Evolutionary conservation across 2,113 vertebrate genomes (phyloP), one percentile per base, ranked within the genome.

Genomic region (Notothenia rossii): DNA sequence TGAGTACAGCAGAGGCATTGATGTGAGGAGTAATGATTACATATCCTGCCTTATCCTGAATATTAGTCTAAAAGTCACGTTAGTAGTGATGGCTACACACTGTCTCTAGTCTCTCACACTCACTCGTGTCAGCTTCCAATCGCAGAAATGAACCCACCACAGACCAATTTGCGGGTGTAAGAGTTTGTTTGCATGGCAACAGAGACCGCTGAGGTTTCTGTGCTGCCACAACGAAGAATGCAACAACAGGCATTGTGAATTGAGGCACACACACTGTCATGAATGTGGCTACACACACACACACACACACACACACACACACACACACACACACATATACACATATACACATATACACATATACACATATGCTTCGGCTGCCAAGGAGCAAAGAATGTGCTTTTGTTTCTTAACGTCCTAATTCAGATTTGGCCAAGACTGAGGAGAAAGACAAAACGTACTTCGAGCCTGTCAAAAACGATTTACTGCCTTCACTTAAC

Each of bases 221-320:
- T 67, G 75, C 68, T 74, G 73, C 88, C 83, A 58, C 86, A 68
- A 14, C 50, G 65, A 91, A 87, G 82, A 91, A 93, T 88, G 88
- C 60, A 84, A 82, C 77, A 84, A 79, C 68, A 85, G 56, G 73
- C 71, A 77, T 60, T 68, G 71, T 77, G 76, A 73, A 76, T 87
- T 66, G 55, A 89, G 70, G 86, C 86, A 83, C 62, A 71, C 55
- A 67, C 60, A 25, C 43, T 54, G 75, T 80, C 68, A 36, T 74
- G 65, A 64, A 72, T 72, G 66, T 72, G 70, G 66, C 79, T 56
- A n/a, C 75, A 73, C 56, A 40, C 36, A 36, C 63, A 59, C 66
- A 50, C 20, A 9, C n/a, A 78, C 33, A 25, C 80, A 60, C 69
- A 69, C 63, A 58, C 25, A 25, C 25, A 25, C 25, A 25, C 25